phyloP scores from a whole-genome alignment of 92 coral and sea anemone species.

The Epizoanthus stellaris region DNA sequence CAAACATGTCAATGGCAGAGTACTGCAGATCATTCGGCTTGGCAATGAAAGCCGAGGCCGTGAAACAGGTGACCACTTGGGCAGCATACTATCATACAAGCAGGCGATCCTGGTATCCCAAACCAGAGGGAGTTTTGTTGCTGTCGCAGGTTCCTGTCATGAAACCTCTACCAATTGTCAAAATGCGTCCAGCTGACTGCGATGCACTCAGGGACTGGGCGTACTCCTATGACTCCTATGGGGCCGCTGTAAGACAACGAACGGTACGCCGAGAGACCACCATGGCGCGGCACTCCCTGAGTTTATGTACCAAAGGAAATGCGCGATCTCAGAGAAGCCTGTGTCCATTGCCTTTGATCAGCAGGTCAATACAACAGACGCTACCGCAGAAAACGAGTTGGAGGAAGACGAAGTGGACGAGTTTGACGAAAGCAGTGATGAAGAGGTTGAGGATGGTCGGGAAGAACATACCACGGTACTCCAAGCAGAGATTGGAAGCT shows the following conservation, averaged over 20 bases:
- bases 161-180: conserved; percentile 48
- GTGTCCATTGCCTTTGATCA: conserved; percentile 32
- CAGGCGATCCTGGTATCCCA: conserved; percentile 68
- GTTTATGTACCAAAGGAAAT: conserved; percentile 43
- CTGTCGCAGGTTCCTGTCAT: conserved; percentile 54
- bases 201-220: conserved; percentile 61
- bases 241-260: conserved; percentile 67
- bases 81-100: conserved; percentile 70
- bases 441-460: conserved; percentile 40
- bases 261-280: conserved; percentile 69
- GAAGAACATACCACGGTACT: conserved; percentile 15
- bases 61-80: conserved; percentile 61
- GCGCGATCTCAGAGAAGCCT: conserved; percentile 20
- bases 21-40: conserved; percentile 59
- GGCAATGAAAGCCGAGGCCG: conserved; percentile 66
- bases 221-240: conserved; percentile 47
- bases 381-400: not conserved
- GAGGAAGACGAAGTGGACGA: conserved; percentile 30
- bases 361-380: conserved; percentile 4
- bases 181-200: conserved; percentile 48
- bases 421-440: conserved; percentile 43
- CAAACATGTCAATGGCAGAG: conserved; percentile 57
- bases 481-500: conserved; percentile 61
- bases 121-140: conserved; percentile 55
- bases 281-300: conserved; percentile 55